phyloP scores from a whole-genome alignment of 2,888 invertebrate genomes.

The Amphipyra tragopoginis region DNA sequence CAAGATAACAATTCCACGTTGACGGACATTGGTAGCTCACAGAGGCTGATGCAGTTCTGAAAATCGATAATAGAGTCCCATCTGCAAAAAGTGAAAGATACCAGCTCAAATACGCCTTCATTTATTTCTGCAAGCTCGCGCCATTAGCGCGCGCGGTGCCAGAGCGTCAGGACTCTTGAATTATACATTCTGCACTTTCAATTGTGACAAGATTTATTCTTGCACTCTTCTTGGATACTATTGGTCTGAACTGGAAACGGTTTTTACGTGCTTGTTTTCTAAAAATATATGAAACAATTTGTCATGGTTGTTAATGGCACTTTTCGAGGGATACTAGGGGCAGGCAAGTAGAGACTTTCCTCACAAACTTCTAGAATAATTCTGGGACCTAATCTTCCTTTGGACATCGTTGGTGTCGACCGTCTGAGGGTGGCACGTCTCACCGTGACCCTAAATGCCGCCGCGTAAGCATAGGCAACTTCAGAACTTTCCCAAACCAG shows the following conservation, averaged over 20 bases:
- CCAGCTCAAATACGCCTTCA: slow-evolving; percentile 31
- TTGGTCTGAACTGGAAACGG: slow-evolving; percentile 7
- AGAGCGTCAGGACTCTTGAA: slow-evolving; percentile 26
- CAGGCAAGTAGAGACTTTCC: no score
- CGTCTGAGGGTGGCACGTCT: no score
- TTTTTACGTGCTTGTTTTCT: slow-evolving; percentile 8
- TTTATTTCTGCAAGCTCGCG: slow-evolving; percentile 28
- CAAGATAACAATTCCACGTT: neutral
- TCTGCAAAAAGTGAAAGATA: slow-evolving; percentile 31
- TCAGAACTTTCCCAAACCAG: no score
- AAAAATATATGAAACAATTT: no score
- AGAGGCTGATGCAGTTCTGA: slow-evolving; percentile 10
- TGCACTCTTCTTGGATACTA: slow-evolving; percentile 23
- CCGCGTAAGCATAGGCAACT: no score
- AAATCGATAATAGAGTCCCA: slow-evolving; percentile 32
- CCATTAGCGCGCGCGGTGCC: slow-evolving; percentile 41
- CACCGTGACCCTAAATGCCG: no score
- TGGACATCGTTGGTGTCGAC: no score
- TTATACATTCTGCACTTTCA: slow-evolving; percentile 48
- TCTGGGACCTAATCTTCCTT: no score
- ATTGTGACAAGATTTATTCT: slow-evolving; percentile 30
- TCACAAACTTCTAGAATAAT: no score
- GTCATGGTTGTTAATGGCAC: no score
- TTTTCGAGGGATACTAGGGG: no score
- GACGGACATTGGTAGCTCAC: slow-evolving; percentile 2